Evolutionary conservation across 2,797 vertebrate genomes (phyloP).

Genomic region (Enteromius anoplus): DNA sequence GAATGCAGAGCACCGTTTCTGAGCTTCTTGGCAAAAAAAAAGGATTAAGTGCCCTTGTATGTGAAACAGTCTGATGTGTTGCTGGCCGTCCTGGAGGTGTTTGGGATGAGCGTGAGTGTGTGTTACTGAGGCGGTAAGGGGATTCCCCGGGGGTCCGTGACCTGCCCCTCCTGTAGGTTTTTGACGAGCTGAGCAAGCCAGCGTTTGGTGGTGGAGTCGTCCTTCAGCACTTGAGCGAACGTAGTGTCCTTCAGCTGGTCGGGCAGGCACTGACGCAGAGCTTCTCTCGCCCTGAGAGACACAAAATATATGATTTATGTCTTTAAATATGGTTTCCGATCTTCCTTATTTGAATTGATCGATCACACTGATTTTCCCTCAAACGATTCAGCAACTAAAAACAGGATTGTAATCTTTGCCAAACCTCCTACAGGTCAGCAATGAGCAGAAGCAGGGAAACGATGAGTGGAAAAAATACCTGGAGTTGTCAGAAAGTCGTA

Average conservation of each 20-base stretch:
- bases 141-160: slow-evolving; percentile 93
- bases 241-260: slow-evolving; percentile 99
- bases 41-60: slow-evolving; percentile 52
- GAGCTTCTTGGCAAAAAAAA: slow-evolving; percentile 44
- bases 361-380: neutral
- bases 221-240: slow-evolving; percentile 96
- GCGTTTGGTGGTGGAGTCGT: slow-evolving; percentile 98
- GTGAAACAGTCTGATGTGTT: slow-evolving; percentile 32
- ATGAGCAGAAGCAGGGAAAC: neutral
- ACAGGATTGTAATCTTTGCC: neutral
- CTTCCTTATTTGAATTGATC: neutral
- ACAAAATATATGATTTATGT: neutral
- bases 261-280: slow-evolving; percentile 95
- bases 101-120: slow-evolving; percentile 26
- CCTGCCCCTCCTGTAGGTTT: slow-evolving; percentile 97
- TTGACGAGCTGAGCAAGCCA: slow-evolving; percentile 98
- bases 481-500: slow-evolving; percentile 97
- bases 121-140: slow-evolving; percentile 90
- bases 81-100: slow-evolving; percentile 40
- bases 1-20: slow-evolving; percentile 50
- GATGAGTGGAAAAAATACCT: slow-evolving; percentile 76
- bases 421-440: neutral
- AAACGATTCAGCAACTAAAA: neutral
- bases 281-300: slow-evolving; percentile 89
- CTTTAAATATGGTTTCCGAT: neutral